Percentiles rank a stretch among this genome's conserved stretches.
These are phyloP conservation scores for Nebria ingens DNA, from an alignment of 1,140 invertebrate genomes.

Conservation along the genomic window DNA sequence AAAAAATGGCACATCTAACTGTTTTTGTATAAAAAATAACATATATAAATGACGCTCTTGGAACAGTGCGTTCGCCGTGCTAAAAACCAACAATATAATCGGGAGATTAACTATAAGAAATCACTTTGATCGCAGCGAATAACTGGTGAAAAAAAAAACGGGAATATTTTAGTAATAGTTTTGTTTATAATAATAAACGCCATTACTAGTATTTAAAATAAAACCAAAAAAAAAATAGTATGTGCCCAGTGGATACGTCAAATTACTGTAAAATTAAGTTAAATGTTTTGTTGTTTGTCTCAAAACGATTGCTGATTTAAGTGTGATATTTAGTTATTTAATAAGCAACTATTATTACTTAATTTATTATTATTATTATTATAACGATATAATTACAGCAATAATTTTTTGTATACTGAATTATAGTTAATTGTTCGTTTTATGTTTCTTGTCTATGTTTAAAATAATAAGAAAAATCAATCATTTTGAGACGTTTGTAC, in stretches of 20 bases:
- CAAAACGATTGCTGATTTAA: conserved; percentile 2
- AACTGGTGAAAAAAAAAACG: too few relatives aligned
- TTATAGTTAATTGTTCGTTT: background rate
- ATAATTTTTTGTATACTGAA: background rate
- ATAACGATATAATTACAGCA: background rate
- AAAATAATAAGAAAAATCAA: background rate
- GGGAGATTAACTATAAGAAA: background rate
- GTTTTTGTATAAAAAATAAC: conserved; percentile 2
- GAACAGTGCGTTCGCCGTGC: too few relatives aligned
- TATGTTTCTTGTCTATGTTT: background rate
- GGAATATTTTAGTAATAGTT: conserved; percentile 3
- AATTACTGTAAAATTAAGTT: background rate
- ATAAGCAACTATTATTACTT: background rate
- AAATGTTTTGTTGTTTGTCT: background rate
- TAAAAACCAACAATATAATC: conserved; percentile 4
- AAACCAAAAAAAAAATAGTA: background rate
- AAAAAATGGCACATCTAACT: background rate
- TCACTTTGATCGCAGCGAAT: background rate
- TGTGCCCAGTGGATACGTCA: background rate
- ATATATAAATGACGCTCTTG: too few relatives aligned
- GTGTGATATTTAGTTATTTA: background rate
- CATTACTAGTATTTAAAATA: conserved; percentile 8
- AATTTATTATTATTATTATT: conserved; percentile 1
- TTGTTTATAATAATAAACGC: background rate
- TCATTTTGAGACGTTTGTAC: conserved; percentile 3